phyloP scores from a whole-genome alignment of 2,888 invertebrate genomes.

The Lampropteryx suffumata region DNA sequence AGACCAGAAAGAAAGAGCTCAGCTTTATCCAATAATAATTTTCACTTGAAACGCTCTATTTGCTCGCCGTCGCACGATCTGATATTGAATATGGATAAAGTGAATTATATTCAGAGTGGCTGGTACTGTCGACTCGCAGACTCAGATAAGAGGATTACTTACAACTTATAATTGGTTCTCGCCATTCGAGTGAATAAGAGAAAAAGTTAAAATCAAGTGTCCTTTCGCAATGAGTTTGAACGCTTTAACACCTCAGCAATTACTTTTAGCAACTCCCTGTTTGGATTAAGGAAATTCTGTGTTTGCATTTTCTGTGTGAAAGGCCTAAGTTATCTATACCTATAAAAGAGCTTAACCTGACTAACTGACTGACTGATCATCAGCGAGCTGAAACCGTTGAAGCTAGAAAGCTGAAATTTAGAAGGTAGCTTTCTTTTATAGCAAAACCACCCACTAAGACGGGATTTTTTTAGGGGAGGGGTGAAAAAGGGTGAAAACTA shows the following conservation, averaged over 20 bases:
- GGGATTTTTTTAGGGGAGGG: no score
- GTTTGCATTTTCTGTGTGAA: constrained; percentile 16
- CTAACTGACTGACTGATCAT: no score
- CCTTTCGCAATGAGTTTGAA: constrained; percentile 42
- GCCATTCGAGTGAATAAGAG: constrained; percentile 67
- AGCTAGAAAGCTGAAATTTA: no score
- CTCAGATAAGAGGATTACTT: constrained; percentile 77
- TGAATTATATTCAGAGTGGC: constrained; percentile 77
- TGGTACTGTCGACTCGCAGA: constrained; percentile 69
- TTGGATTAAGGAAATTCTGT: constrained; percentile 47
- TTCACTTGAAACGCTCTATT: constrained; percentile 80
- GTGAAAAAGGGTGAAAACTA: no score
- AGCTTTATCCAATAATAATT: constrained; percentile 80
- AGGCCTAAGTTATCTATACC: constrained; percentile 3
- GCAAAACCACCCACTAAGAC: no score
- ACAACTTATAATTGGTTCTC: constrained; percentile 80
- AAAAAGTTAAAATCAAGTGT: constrained; percentile 55
- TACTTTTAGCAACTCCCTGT: constrained; percentile 40
- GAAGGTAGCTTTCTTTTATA: no score
- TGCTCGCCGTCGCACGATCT: constrained; percentile 76
- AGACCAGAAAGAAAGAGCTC: constrained; percentile 69
- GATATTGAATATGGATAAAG: constrained; percentile 82
- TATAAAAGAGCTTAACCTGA: no score
- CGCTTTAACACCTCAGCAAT: constrained; percentile 58
- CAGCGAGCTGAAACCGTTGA: no score